Evolutionary conservation across 37 sponge, comb jelly and placozoan genomes (phyloP).

Genomic region (Spongilla lacustris): DNA sequence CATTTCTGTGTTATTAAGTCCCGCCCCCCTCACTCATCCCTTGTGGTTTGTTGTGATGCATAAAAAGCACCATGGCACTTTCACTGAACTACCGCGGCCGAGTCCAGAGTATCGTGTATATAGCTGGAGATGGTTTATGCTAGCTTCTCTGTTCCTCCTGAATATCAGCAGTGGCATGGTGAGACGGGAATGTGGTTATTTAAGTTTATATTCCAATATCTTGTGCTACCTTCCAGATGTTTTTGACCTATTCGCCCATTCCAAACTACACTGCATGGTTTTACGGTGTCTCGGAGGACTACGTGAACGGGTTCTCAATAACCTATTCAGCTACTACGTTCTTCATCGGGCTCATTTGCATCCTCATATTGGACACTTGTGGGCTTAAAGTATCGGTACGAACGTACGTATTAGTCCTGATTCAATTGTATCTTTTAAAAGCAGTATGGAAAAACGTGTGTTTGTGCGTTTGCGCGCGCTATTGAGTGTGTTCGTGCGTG

Average conservation of each 20-base stretch:
- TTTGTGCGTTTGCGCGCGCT: too few species aligned
- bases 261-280: slow-evolving; percentile 34
- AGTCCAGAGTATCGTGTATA: slow-evolving; percentile 40
- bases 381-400: slow-evolving; percentile 59
- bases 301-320: slow-evolving; percentile 60
- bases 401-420: too few species aligned
- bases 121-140: slow-evolving; percentile 68
- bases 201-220: too few species aligned
- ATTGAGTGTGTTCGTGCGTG: too few species aligned
- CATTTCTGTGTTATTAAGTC: too few species aligned
- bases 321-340: slow-evolving; percentile 51
- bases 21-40: not conserved
- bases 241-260: slow-evolving; percentile 68
- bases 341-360: slow-evolving; percentile 57
- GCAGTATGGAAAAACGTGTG: too few species aligned
- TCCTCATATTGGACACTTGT: slow-evolving; percentile 55
- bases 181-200: not conserved
- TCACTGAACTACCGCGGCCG: not conserved
- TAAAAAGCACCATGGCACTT: not conserved
- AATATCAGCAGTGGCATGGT: slow-evolving; percentile 85
- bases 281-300: slow-evolving; percentile 18
- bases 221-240: slow-evolving; percentile 24
- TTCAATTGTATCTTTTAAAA: too few species aligned
- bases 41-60: not conserved
- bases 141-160: slow-evolving; percentile 43